These are phyloP conservation scores for Pyrgus malvae DNA, from an alignment of 2,888 invertebrate species.

Conservation along the genomic window DNA sequence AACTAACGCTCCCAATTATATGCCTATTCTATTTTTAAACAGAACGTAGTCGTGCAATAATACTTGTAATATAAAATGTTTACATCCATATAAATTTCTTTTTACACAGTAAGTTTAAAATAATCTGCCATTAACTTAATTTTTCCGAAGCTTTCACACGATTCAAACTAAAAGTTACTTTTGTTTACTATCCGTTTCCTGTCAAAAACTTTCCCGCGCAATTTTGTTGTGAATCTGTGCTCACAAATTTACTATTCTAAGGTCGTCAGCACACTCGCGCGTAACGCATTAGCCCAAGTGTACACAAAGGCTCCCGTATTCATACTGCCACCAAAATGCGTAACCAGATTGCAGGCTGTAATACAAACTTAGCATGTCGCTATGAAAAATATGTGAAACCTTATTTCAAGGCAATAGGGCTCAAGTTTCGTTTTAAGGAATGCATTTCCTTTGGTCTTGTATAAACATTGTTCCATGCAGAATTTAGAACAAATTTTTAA, in stretches of 20 bases:
- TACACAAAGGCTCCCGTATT: slow-evolving; percentile 1
- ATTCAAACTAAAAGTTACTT: too few relatives aligned
- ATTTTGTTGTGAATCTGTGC: background rate
- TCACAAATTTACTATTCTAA: background rate
- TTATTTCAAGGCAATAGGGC: background rate
- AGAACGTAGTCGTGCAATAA: too few relatives aligned
- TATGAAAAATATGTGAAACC: background rate
- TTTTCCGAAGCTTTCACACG: too few relatives aligned
- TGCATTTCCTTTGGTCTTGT: background rate
- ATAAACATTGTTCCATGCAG: slow-evolving; percentile 4
- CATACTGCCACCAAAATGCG: slow-evolving; percentile 10
- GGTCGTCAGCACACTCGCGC: background rate
- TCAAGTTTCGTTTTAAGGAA: background rate
- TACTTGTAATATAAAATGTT: too few relatives aligned
- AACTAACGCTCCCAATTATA: too few relatives aligned
- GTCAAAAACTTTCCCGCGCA: background rate
- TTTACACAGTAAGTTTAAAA: too few relatives aligned
- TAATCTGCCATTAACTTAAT: too few relatives aligned
- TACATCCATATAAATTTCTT: too few relatives aligned
- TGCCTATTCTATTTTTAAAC: too few relatives aligned
- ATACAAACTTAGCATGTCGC: background rate
- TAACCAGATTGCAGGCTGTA: slow-evolving; percentile 7
- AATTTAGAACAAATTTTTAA: background rate
- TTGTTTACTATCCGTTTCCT: background rate
- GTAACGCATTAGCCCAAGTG: background rate